Evolutionary conservation across 2,797 vertebrate species (phyloP), one percentile per base, ranked within the genome.

Genomic region (Emys orbicularis): DNA sequence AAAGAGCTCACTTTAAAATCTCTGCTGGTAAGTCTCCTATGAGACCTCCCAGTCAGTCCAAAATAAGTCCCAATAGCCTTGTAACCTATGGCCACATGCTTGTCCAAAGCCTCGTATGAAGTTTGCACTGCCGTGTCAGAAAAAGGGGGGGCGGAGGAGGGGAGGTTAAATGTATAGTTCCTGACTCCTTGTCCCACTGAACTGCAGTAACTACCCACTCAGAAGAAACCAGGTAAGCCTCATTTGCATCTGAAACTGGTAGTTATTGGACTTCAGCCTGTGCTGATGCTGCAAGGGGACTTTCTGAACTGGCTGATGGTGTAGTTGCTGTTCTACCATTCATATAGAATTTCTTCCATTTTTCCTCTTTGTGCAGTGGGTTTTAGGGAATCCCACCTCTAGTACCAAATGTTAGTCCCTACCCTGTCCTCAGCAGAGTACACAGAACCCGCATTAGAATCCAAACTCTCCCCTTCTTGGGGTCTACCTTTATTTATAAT

Each of bases 1-100:
- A 82, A 89, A 56, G 12, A 52, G 8, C 44, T 93, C 94, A 95
- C 93, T 49, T 92, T 44, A 61, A 57, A 90, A 19, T 25, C 18
- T 6, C 84, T 72, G 31, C 31, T n/a, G n/a, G n/a, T 49, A 53
- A 11, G 44, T 92, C 56, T 19, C 29, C 81, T 54, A 11, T 72
- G 44, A 88, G 44, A 34, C 11, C 53, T 79, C 23, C 54, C 89
- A 13, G 37, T 91, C 23, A 31, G 49, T n/a, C 52, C 5, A 1
- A 44, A 68, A 13, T 68, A 3, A 68, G 8, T 79, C 52, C 87
- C 79, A 86, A 5, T 77, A 79, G 65, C n/a, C 88, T 53, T 76
- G 84, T 79, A 52, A 3, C 76, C 12, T 31, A 76, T 87, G 49
- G 16, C 52, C 27, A 3, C 0, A 0, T 79, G 44, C 89, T 56